These are phyloP conservation scores for Rhynchomys soricoides DNA, from an alignment of 2,113 vertebrate genomes.

Conservation along the genomic window DNA sequence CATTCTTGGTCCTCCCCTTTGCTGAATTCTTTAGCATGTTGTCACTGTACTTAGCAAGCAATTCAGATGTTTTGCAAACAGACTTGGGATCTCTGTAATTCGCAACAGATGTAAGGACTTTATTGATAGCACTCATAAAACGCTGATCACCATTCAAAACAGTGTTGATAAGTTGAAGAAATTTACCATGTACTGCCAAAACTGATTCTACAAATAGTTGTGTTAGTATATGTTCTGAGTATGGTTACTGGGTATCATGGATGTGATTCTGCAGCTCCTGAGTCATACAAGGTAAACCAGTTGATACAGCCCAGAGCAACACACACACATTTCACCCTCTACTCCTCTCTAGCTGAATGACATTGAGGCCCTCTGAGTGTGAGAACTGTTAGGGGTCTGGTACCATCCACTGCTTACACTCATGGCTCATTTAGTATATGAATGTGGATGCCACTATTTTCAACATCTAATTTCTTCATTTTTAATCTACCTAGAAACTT, in stretches of 20 bases:
- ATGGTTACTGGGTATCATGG: constrained; percentile 98
- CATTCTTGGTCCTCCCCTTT: constrained; percentile 99
- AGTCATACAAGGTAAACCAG: constrained; percentile 99
- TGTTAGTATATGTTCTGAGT: constrained; percentile 99
- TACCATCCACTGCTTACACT: constrained; percentile 99
- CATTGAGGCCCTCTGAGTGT: constrained; percentile 94
- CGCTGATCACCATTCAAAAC: constrained; percentile 98
- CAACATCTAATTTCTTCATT: constrained; percentile 98
- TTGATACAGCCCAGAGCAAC: constrained; percentile 94
- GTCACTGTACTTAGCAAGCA: constrained; percentile 99
- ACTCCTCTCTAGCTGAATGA: constrained; percentile 97
- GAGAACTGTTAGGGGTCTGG: constrained; percentile 94
- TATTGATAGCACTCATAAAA: constrained; percentile 98
- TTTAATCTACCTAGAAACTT: constrained; percentile 99
- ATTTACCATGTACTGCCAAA: constrained; percentile 99
- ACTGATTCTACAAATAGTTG: constrained; percentile 98
- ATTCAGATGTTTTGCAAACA: constrained; percentile 97
- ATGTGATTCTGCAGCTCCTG: constrained; percentile 98
- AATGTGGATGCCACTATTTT: constrained; percentile 98
- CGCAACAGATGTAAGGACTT: constrained; percentile 98
- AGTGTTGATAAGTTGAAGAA: constrained; percentile 98
- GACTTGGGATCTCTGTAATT: constrained; percentile 99
- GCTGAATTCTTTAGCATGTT: constrained; percentile 99
- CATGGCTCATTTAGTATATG: constrained; percentile 97
- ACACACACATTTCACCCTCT: constrained; percentile 99